These are phyloP conservation scores for Etia nguti DNA, from an alignment of 2,113 vertebrate species.

Conservation along the genomic window DNA sequence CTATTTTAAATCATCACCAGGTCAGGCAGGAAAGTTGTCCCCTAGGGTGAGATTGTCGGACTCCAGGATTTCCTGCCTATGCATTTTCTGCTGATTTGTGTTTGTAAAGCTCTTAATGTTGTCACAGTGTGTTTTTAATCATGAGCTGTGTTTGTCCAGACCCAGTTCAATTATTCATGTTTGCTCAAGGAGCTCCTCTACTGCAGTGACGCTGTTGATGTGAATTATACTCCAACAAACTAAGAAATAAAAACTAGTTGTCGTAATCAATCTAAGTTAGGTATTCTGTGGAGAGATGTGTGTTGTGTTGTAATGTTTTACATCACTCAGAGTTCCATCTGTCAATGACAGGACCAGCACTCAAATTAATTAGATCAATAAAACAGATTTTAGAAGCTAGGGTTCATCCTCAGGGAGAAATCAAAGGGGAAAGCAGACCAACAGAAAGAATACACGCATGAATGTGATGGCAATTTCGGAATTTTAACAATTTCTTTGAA, in stretches of 20 bases:
- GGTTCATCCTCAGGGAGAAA: neutral
- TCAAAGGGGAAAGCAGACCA: neutral
- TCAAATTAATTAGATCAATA: neutral
- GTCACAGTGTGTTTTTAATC: conserved; percentile 41
- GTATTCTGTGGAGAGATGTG: neutral
- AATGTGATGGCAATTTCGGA: neutral
- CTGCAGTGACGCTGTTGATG: neutral
- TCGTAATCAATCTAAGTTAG: neutral
- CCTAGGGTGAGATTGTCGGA: neutral
- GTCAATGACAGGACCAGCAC: neutral
- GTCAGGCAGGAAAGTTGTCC: neutral
- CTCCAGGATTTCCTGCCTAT: neutral
- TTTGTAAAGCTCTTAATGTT: conserved; percentile 8
- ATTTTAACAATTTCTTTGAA: neutral
- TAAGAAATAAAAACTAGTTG: neutral
- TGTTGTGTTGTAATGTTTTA: neutral
- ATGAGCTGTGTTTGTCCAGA: conserved; percentile 26
- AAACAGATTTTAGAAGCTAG: neutral
- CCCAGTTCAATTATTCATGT: conserved; percentile 41
- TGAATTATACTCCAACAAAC: neutral
- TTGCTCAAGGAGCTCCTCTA: conserved; percentile 4
- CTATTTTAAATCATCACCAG: neutral
- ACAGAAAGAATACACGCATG: neutral
- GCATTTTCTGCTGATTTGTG: neutral
- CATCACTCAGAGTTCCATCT: neutral